Conservation (phyloP, 2,797 vertebrate species). For the Helicolenus hilgendorfi region DNA sequence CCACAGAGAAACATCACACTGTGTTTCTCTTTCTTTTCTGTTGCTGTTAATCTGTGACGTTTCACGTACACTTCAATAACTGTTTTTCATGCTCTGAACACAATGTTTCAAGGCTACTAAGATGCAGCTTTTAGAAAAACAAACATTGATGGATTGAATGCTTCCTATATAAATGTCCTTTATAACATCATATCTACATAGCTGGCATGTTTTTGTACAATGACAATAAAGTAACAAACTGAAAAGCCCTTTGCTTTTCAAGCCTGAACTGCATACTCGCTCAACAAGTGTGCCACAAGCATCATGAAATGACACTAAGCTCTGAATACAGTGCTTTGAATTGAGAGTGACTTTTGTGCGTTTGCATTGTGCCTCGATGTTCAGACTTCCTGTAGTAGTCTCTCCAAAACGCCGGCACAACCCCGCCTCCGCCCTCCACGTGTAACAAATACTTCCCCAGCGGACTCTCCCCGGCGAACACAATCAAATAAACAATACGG, state of each 20-base stretch:
- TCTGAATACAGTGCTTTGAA: slow-evolving; percentile 43
- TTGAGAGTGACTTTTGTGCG: slow-evolving; percentile 54
- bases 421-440: slow-evolving; percentile 75
- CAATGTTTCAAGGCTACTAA: background rate
- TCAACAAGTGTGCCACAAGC: slow-evolving; percentile 52
- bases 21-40: background rate
- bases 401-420: slow-evolving; percentile 61
- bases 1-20: slow-evolving; percentile 5
- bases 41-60: background rate
- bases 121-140: background rate
- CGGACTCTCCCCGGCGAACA: slow-evolving; percentile 78
- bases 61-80: background rate
- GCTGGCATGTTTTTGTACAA: background rate
- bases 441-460: slow-evolving; percentile 81
- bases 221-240: slow-evolving; percentile 4
- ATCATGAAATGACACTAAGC: slow-evolving; percentile 41
- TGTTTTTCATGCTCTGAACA: background rate
- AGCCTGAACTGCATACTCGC: background rate
- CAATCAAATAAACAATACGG: slow-evolving; percentile 86
- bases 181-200: slow-evolving; percentile 1
- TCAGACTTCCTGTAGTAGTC: slow-evolving; percentile 73
- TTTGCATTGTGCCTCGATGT: slow-evolving; percentile 56
- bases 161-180: background rate
- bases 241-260: slow-evolving; percentile 32
- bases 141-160: background rate